A percentile compares a stretch with the other conserved stretches of the same genome.
Conservation (phyloP, 1,140 invertebrate species). For the Tyrophagus putrescentiae region DNA sequence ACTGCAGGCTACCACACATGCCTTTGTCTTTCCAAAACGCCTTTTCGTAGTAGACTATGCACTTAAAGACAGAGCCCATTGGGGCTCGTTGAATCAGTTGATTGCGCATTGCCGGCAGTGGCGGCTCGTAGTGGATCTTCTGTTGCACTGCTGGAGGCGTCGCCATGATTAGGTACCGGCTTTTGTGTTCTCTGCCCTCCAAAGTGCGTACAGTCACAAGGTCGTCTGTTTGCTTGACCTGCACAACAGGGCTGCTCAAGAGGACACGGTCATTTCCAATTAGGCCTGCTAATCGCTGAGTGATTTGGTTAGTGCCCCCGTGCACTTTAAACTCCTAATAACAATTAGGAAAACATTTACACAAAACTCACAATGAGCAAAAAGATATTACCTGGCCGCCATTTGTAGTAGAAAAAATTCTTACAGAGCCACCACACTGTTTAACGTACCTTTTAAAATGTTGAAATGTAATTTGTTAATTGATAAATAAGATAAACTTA, state of each 20-base stretch:
- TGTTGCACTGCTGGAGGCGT: constrained; percentile 31
- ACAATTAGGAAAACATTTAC: too few species aligned
- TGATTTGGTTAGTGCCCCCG: constrained; percentile 34
- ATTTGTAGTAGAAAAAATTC: constrained; percentile 31
- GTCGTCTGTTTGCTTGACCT: constrained; percentile 9
- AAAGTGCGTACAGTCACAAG: constrained; percentile 26
- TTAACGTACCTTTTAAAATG: too few species aligned
- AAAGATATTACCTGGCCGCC: constrained; percentile 35
- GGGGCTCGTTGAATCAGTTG: constrained; percentile 34
- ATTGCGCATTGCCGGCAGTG: constrained; percentile 29
- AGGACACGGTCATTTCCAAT: constrained; percentile 27
- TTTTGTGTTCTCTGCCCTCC: constrained; percentile 26
- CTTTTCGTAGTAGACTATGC: constrained; percentile 33
- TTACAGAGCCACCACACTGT: constrained; percentile 29
- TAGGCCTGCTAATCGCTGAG: constrained; percentile 30
- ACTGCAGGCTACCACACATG: constrained; percentile 22
- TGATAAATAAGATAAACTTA: too few species aligned
- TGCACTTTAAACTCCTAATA: constrained; percentile 33
- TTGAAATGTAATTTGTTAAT: too few species aligned
- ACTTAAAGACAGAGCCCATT: constrained; percentile 35
- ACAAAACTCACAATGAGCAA: too few species aligned
- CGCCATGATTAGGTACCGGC: constrained; percentile 32
- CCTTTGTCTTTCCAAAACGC: constrained; percentile 34
- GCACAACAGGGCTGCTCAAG: constrained; percentile 24
- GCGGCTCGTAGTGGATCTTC: constrained; percentile 33